phyloP scores from a whole-genome alignment of 2,113 vertebrate genomes.

The Dicerorhinus sumatrensis region DNA sequence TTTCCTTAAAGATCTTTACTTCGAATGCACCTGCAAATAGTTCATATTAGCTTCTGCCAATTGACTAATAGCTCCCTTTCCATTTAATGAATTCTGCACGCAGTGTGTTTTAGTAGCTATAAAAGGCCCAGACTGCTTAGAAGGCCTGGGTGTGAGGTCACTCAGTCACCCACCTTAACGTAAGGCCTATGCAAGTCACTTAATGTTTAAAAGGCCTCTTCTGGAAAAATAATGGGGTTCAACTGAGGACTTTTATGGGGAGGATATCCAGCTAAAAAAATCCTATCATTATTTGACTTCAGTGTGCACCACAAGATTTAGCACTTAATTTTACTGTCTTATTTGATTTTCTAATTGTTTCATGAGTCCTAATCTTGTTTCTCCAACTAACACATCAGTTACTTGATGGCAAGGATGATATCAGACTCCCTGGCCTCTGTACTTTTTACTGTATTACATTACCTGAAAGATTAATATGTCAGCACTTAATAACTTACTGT shows the following conservation, averaged over 20 bases:
- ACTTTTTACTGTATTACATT: background rate
- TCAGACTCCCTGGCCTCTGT: background rate
- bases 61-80: background rate
- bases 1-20: background rate
- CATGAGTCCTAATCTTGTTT: background rate
- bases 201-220: background rate
- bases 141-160: background rate
- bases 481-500: background rate
- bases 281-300: background rate
- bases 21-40: background rate
- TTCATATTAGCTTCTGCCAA: background rate
- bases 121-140: background rate
- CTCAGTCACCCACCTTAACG: background rate
- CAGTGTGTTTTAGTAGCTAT: background rate
- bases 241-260: background rate
- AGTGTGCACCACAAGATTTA: background rate
- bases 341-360: slow-evolving; percentile 40
- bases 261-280: background rate
- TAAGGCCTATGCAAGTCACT: background rate
- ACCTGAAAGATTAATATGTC: background rate
- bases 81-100: background rate
- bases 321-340: background rate
- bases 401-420: background rate
- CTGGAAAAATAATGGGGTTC: background rate
- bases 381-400: slow-evolving; percentile 35